These are phyloP conservation scores for Listrodromus nycthemerus DNA, from an alignment of 2,888 invertebrate species.

Conservation along the genomic window DNA sequence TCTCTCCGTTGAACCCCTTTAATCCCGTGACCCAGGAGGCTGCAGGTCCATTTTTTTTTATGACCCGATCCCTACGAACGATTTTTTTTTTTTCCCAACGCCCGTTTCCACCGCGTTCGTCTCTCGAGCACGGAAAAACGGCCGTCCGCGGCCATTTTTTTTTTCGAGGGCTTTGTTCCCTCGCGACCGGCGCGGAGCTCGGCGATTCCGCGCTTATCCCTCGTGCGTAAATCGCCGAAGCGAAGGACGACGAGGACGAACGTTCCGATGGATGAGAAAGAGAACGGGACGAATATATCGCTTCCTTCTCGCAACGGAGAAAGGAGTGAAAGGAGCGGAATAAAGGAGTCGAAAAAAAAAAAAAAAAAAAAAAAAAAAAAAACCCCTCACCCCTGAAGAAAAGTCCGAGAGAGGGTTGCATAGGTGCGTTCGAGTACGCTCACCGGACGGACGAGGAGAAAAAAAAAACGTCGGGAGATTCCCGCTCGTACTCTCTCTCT, in stretches of 20 bases:
- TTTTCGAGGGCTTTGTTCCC: constrained; percentile 63
- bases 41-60: constrained; percentile 65
- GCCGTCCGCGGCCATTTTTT: constrained; percentile 64
- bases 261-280: constrained; percentile 14
- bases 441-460: constrained; percentile 55
- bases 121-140: constrained; percentile 59
- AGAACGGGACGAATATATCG: constrained; percentile 61
- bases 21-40: constrained; percentile 35
- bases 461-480: constrained; percentile 49
- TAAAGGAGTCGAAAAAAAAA: constrained; percentile 61
- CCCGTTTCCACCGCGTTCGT: neutral
- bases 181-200: neutral
- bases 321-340: constrained; percentile 54
- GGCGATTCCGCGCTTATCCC: constrained; percentile 58
- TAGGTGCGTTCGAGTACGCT: constrained; percentile 59
- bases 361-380: too few relatives aligned
- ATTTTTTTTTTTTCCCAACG: constrained; percentile 46
- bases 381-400: constrained; percentile 69
- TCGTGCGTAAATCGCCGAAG: constrained; percentile 30
- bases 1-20: constrained; percentile 44
- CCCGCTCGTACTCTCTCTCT: constrained; percentile 18
- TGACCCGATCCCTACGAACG: constrained; percentile 38
- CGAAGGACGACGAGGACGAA: constrained; percentile 47
- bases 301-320: constrained; percentile 57
- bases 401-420: constrained; percentile 74